Evolutionary conservation across 2,797 vertebrate species (phyloP), one percentile per base, ranked within the genome.

Genomic region (Botia almorhae): DNA sequence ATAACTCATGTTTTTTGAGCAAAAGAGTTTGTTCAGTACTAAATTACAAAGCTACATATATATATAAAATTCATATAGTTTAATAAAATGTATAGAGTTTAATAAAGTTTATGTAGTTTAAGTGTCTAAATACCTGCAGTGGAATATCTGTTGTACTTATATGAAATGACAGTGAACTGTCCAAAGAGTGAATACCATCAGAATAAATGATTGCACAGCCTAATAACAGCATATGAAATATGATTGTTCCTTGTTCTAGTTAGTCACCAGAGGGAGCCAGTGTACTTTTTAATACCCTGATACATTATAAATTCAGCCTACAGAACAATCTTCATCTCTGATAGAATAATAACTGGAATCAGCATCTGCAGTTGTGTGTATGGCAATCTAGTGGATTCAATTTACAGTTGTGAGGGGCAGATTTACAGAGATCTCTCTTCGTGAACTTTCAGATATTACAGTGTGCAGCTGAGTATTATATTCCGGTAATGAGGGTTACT

Each of bases 401-500:
- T 0, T 48, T 26, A 68, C 29, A 39, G 16, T 2, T 43, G 21
- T 12, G 6, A 67, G 0, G 63, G 21, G 7, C 19, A 21, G 4
- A 75, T 60, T 61, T 29, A 63, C 23, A 14, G 14, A 16, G 8
- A 13, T 19, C 11, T 3, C 61, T 46, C 4, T 26, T n/a, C 7
- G 36, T 64, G 33, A 65, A 65, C 16, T 16, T 29, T 78, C 26
- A 21, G 13, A 13, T 4, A 12, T 26, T 46, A 14, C 53, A 3
- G 12, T 21, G 4, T 13, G 39, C 4, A 23, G 17, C 4, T 65
- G 16, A 33, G 21, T 58, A 10, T 64, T 70, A 36, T n/a, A 39
- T 82, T 78, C 81, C 73, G 73, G 53, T 36, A 39, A 64, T 29
- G 50, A 83, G 33, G 82, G 83, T 81, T 82, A 76, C 82, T 79